These are phyloP conservation scores for Caerostris darwini DNA, from an alignment of 1,140 invertebrate genomes.

Conservation along the genomic window DNA sequence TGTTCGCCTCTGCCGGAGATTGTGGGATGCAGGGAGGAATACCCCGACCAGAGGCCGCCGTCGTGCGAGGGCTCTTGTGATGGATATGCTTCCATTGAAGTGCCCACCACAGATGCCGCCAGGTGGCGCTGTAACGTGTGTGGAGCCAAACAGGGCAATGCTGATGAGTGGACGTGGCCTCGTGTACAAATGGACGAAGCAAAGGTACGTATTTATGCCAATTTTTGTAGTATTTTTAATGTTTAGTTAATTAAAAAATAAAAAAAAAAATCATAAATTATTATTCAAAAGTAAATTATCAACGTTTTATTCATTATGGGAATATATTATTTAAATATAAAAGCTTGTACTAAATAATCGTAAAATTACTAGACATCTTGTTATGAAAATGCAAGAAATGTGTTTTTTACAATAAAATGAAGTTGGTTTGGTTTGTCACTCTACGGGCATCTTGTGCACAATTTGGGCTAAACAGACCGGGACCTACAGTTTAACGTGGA, in stretches of 20 bases:
- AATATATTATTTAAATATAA: too few species aligned
- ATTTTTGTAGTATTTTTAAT: background rate
- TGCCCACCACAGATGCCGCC: background rate
- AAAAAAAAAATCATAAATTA: too few species aligned
- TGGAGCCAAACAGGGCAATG: conserved; percentile 26
- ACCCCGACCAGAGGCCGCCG: background rate
- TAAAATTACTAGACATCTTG: too few species aligned
- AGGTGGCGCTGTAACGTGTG: conserved; percentile 66
- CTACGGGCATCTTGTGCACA: too few species aligned
- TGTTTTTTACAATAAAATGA: too few species aligned
- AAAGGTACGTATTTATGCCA: background rate
- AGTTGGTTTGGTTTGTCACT: too few species aligned
- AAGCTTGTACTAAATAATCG: too few species aligned
- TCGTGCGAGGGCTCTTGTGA: conserved; percentile 72
- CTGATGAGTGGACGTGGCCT: conserved; percentile 60
- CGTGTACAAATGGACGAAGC: conserved; percentile 21
- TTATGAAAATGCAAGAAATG: too few species aligned
- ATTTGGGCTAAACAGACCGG: too few species aligned
- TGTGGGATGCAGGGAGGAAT: background rate
- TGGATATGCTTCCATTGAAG: background rate
- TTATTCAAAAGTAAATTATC: too few species aligned
- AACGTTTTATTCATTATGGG: too few species aligned
- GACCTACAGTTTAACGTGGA: too few species aligned
- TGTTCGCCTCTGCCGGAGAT: background rate
- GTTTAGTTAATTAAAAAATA: background rate